Evolutionary conservation across 2,113 vertebrate genomes (phyloP), one percentile per base, ranked within the genome.

Genomic region (Petromus typicus): DNA sequence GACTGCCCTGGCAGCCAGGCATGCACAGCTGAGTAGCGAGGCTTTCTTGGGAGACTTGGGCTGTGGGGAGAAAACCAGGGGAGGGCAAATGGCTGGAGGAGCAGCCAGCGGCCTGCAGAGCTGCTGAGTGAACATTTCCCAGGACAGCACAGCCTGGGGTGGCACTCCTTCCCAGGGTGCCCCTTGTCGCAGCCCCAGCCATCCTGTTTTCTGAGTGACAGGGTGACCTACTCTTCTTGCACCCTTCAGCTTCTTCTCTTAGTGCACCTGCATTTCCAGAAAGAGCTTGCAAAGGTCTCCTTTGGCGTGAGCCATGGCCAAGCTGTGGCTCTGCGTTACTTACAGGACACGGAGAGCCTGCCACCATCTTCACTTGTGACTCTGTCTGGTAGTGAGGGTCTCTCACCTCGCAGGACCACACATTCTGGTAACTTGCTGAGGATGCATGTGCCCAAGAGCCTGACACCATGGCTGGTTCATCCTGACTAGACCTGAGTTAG

Each of bases 121-220:
- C 0, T 12, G 61, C 37, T 18, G 16, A 0, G 18, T 1, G 0
- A 37, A 32, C 18, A 4, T 13, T 13, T 67, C 23, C 51, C 30
- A 0, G 0, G 76, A 51, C 61, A 37, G 56, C 37, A 1, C 23
- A 20, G 40, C 22, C 51, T 10, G 22, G n/a, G 59, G 23, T 16
- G 11, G 20, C 2, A 20, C 22, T 12, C 18, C 56, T 18, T 32
- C 64, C 54, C 22, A 4, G 0, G 13, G 48, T 6, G 32, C 54
- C 56, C 67, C 80, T 78, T 37, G 59, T 11, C 23, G 12, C 30
- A 76, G n/a, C n/a, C 7, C 0, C 5, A 48, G 59, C 71, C 73
- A 48, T 48, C 81, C 30, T 6, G 14, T 45, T 14, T 27, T 45
- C 25, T 0, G 0, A 7, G 59, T 4, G 22, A 56, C 30, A 13